Base-by-base conservation (phyloP, 2,113 vertebrate genomes). In the Poecile atricapillus region DNA sequence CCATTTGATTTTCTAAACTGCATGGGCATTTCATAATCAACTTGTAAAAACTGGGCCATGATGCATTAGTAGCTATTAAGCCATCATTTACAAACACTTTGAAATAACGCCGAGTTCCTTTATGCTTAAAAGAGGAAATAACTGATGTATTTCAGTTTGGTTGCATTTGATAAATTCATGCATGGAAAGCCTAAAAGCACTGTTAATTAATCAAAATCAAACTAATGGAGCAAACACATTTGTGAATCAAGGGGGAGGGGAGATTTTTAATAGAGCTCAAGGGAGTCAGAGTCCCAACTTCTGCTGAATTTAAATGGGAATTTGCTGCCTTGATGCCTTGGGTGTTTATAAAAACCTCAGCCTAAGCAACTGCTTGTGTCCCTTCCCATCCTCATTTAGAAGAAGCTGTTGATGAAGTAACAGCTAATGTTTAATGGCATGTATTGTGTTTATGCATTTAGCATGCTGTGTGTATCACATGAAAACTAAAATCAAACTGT, bases 201-300 rank as follows among this genome's bases (percentile, higher is more conserved):
- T 94, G 64, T 47, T 96, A 96, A 97, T 97, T 95, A 95, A 96
- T 97, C 94, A 96, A 96, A 95, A 97, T 95, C 90, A 95, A 90
- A 91, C 91, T 95, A 96, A 96, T 96, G 90, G 92, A 95, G 94
- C 85, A 93, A 94, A 52, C 0, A 4, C 79, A 80, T 93, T 95
- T 95, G 90, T 88, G 93, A 96, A 88, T 81, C 83, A 78, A 88
- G 93, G 73, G 78, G 82, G 77, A 94, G 53, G 95, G 93, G 76
- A 90, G 60, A 49, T 53, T 96, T 95, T 93, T 94, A 95, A 96
- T 96, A 76, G 79, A 83, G 49, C 95, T 95, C 94, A 83, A 41
- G 93, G 79, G 92, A 95, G 15, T 71, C 53, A 74, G 55, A 90
- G 37, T 89, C 93, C 93, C 69, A 92, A 35, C 93, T 96, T 95